Evolutionary conservation across 2,797 vertebrate species (phyloP), one percentile per base, ranked within the genome.

Genomic region (Centroberyx gerrardi): DNA sequence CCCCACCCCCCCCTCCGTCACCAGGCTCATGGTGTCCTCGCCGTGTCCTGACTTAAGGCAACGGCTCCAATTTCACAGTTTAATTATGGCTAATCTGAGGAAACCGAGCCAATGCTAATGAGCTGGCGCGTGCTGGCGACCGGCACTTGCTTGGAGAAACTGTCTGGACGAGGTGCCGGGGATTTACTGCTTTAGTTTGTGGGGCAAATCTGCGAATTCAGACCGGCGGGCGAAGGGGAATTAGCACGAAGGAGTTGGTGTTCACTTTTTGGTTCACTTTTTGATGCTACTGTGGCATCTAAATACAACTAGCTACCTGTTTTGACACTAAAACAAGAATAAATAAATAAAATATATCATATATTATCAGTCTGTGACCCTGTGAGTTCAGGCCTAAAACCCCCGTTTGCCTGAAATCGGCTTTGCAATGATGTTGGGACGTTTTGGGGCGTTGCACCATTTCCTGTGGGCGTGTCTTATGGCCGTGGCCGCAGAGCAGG

Each of bases 51-150:
- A 95, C 93, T 95, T 92, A 90, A 94, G 88, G 90, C 88, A 92
- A 87, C 80, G 62, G 82, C 81, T 90, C 86, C 88, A 95, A 96
- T 97, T 97, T 97, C 96, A 97, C 96, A 96, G 94, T 97, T 96
- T 97, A 97, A 97, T 97, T 96, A 96, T 88, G 90, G 95, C 96
- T 97, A 96, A 97, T 97, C 94, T 94, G 94, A 94, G 93, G 94
- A 94, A 95, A 92, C 83, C 66, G 89, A 93, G 96, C 94, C 95
- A 95, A 94, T 93, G 95, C 94, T 96, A 96, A 96, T 95, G 96
- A 97, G 95, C 92, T 75, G 88, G 88, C 87, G 78, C 46, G 61
- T 78, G 80, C 82, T 53, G 80, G 71, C 31, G 44, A 78, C 78
- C 84, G 48, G 48, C 60, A 0, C 70, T 76, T 67, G 18, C 63